Percentiles rank a stretch among this genome's conserved stretches.
Evolutionary conservation across 1,140 invertebrate species (phyloP).

Genomic region (Bilobella aurantiaca): DNA sequence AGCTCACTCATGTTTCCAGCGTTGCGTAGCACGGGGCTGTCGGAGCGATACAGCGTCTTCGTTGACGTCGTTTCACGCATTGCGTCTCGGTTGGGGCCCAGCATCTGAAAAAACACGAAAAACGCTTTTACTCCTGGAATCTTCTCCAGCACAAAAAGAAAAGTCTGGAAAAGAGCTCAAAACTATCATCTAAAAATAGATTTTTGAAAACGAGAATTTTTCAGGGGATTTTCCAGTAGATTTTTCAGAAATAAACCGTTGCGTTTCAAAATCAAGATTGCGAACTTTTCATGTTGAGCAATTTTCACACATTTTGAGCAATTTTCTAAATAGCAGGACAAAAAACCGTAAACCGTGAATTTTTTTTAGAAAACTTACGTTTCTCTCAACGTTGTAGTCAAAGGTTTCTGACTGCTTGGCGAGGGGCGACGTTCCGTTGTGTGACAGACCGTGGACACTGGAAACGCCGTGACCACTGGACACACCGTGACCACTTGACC

Average conservation of each 20-base stretch:
- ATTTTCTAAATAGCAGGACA: background rate
- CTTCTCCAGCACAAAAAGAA: too few species aligned
- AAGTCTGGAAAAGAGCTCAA: too few species aligned
- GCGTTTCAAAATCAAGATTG: too few species aligned
- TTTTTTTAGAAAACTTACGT: slow-evolving; percentile 18
- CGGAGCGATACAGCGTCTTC: slow-evolving; percentile 31
- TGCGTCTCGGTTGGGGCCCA: slow-evolving; percentile 30
- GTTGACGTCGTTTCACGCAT: slow-evolving; percentile 39
- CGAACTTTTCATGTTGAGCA: too few species aligned
- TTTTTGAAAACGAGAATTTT: too few species aligned
- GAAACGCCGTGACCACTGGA: slow-evolving; percentile 20
- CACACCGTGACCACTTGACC: slow-evolving; percentile 27
- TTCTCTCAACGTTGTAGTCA: slow-evolving; percentile 34
- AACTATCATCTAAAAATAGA: too few species aligned
- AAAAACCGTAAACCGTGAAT: background rate
- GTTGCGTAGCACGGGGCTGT: slow-evolving; percentile 33
- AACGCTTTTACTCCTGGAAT: background rate
- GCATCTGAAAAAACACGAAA: slow-evolving; percentile 25
- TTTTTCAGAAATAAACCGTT: too few species aligned
- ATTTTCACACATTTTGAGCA: background rate
- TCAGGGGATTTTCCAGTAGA: background rate
- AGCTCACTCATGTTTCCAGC: slow-evolving; percentile 56
- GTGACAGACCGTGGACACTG: slow-evolving; percentile 22
- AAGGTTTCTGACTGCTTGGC: slow-evolving; percentile 31
- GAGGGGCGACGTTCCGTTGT: slow-evolving; percentile 27